Conservation (phyloP, 23 tunicate species). For the Halocynthia roretzi region DNA sequence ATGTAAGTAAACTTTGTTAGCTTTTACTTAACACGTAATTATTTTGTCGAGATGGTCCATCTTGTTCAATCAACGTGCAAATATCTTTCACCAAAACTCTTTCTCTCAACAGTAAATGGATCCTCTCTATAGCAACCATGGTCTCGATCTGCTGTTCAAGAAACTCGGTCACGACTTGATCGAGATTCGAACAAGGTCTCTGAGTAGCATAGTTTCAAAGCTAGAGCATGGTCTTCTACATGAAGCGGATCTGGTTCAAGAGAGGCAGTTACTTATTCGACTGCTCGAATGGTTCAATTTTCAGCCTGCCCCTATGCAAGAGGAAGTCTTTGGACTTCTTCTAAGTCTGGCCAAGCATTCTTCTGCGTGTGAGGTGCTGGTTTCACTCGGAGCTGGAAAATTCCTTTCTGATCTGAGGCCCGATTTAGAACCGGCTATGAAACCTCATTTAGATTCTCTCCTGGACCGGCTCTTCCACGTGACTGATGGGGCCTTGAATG, state of each 20-base stretch:
- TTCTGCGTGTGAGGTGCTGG: constrained; percentile 72
- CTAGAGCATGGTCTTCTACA: constrained; percentile 81
- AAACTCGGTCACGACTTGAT: constrained; percentile 71
- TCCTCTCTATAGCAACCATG: too few species aligned
- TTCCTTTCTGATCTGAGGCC: constrained; percentile 62
- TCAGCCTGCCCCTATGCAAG: constrained; percentile 56
- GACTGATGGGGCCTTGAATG: constrained; percentile 29
- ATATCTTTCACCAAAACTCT: too few species aligned
- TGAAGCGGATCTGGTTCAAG: constrained; percentile 86
- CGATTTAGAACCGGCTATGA: constrained; percentile 33
- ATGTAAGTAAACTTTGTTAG: too few species aligned
- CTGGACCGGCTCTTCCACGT: constrained; percentile 68
- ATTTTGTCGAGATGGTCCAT: too few species aligned
- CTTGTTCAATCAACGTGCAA: too few species aligned
- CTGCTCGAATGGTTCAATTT: constrained; percentile 92
- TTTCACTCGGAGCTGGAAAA: constrained; percentile 69
- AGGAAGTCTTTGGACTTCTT: constrained; percentile 51
- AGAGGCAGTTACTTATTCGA: constrained; percentile 55
- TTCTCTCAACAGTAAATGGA: too few species aligned
- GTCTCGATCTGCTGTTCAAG: constrained; percentile 51
- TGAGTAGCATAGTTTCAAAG: constrained; percentile 71
- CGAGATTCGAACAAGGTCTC: constrained; percentile 68
- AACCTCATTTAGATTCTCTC: constrained; percentile 55
- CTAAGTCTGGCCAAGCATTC: constrained; percentile 58
- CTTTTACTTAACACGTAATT: too few species aligned